Base-by-base conservation (phyloP, 2,113 vertebrate species). In the Ovis canadensis region DNA sequence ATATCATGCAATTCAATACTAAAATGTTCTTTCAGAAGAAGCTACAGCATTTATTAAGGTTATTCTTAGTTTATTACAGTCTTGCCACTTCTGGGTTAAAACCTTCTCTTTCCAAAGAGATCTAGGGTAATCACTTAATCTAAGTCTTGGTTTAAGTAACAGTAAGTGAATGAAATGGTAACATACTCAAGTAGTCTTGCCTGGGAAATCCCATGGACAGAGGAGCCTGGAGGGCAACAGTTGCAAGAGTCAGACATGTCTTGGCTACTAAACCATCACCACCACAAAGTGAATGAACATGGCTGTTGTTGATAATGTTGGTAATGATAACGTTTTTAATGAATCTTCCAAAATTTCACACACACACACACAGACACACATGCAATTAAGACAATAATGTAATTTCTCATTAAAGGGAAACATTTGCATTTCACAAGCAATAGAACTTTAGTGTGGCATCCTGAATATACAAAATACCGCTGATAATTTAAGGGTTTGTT, bases 401-500 rank as follows among this genome's bases (percentile, higher is more conserved):
- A 57, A 94, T 74, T 93, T 96, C 19, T 98, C 45, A 86, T 64
- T 96, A 62, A 97, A 94, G 19, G n/a, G n/a, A 59, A 88, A 90
- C 19, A 54, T 94, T 97, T 95, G 84, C 54, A 83, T 90, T 95
- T 97, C 52, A 87, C 19, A 94, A 93, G 82, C 84, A 97, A 45
- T 45, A 45, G 13, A 60, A 19, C 74, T 90, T 77, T 77, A 85
- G 19, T 90, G 33, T 95, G 33, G 29, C 19, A 85, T 92, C 12
- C 14, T 48, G 86, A 67, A 85, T 95, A 77, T 78, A 80, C 27
- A 84, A 96, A 96, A 88, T 91, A 77, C 19, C 43, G 89, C 29
- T 94, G 88, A 94, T 92, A 97, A 94, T 94, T 96, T 96, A 95
- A 97, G 52, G 64, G 74, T 94, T 97, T 98, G 48, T 14, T 60